Percentiles rank a stretch among this genome's conserved stretches.
These are phyloP conservation scores for Leptopilina myrica DNA, from an alignment of 2,888 invertebrate genomes.

Conservation along the genomic window DNA sequence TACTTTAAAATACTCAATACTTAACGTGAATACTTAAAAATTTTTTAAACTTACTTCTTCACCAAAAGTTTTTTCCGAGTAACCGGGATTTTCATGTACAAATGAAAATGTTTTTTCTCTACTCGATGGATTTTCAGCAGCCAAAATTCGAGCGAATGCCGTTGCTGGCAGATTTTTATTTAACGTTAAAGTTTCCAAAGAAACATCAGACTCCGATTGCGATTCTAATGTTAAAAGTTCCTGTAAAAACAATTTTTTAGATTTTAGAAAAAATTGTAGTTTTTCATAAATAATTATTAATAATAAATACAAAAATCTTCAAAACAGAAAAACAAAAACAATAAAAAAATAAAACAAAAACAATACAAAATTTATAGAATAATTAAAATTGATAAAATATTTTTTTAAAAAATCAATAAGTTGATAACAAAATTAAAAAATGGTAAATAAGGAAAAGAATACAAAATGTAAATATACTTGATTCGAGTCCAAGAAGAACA, in stretches of 20 bases:
- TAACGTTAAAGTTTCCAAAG: conserved; percentile 72
- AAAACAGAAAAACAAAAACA: neutral
- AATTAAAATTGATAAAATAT: neutral
- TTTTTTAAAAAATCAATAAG: too few species aligned
- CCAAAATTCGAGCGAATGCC: conserved; percentile 77
- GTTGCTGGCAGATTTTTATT: conserved; percentile 73
- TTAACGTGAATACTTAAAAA: neutral
- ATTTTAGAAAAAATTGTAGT: neutral
- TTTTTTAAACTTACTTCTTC: conserved; percentile 75
- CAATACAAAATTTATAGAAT: too few species aligned
- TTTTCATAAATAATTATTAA: too few species aligned
- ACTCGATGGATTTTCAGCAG: conserved; percentile 70
- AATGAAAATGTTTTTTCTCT: conserved; percentile 63
- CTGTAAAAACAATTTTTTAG: conserved; percentile 62
- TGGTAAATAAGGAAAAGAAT: too few species aligned
- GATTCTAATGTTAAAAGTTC: conserved; percentile 78
- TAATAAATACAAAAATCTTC: too few species aligned
- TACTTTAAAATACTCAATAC: neutral
- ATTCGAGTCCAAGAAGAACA: conserved; percentile 81
- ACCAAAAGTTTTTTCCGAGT: conserved; percentile 74
- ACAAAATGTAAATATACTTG: conserved; percentile 75
- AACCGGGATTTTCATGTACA: conserved; percentile 73
- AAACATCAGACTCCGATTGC: conserved; percentile 74
- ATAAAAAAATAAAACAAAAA: conserved; percentile 1
- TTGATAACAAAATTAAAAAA: too few species aligned